Conservation (phyloP, 2,113 vertebrate species). For the Phalacrocorax brasilianus region DNA sequence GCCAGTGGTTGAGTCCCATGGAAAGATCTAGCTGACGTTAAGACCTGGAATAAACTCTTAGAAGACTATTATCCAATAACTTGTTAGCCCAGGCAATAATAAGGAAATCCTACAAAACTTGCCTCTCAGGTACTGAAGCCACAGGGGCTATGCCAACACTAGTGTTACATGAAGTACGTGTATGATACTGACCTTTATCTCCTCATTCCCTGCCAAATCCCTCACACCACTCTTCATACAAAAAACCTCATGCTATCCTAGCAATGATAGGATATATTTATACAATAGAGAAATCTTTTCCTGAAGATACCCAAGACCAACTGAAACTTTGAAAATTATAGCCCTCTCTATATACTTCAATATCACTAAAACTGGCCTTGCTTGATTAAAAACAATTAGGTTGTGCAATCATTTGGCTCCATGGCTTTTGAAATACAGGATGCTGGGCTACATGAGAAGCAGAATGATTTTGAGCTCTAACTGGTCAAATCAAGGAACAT, state of each 20-base stretch:
- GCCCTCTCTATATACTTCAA: not conserved
- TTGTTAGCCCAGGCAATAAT: not conserved
- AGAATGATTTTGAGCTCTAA: not conserved
- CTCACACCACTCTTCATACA: not conserved
- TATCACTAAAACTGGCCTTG: not conserved
- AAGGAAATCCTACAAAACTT: not conserved
- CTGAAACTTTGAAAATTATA: not conserved
- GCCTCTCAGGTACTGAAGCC: not conserved
- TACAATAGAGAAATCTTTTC: not conserved
- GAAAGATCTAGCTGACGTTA: not conserved
- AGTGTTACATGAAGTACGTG: not conserved
- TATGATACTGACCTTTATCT: not conserved
- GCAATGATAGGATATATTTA: not conserved
- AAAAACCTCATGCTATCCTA: not conserved
- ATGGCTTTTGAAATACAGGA: not conserved
- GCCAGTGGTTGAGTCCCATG: not conserved
- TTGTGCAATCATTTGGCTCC: constrained; percentile 41
- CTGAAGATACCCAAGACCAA: not conserved
- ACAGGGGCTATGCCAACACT: not conserved
- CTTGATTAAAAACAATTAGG: constrained; percentile 28
- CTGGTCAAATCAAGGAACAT: not conserved
- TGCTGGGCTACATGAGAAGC: not conserved
- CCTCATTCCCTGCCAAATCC: not conserved
- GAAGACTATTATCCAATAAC: not conserved
- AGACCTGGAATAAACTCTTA: not conserved